These are phyloP conservation scores for Arge pagana DNA, from an alignment of 2,888 invertebrate genomes.

Conservation along the genomic window DNA sequence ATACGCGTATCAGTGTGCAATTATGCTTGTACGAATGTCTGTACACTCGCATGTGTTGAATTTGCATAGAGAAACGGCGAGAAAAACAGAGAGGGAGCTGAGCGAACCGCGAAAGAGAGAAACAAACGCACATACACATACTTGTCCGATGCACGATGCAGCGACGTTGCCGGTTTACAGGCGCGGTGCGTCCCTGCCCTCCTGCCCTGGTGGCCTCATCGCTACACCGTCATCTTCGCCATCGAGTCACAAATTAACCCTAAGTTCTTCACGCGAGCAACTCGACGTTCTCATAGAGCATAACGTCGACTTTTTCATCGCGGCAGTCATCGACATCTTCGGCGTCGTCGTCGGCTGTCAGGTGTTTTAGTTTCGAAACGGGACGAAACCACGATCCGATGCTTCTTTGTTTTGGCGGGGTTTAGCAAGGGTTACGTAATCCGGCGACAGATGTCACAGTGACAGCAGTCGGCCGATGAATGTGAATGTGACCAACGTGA, in stretches of 20 bases:
- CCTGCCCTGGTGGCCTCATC: conserved; percentile 15
- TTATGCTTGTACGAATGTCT: neutral
- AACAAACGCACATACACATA: no score
- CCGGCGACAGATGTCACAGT: conserved; percentile 3
- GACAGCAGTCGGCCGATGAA: neutral
- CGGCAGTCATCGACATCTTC: no score
- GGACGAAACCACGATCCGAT: neutral
- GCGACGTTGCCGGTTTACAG: conserved; percentile 16
- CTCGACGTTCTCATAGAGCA: no score
- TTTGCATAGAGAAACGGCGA: neutral
- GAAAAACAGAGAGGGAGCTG: conserved; percentile 28
- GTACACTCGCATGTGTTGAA: no score
- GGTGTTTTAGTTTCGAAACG: neutral
- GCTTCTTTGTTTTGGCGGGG: no score
- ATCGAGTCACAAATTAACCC: conserved; percentile 27
- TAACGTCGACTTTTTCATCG: no score
- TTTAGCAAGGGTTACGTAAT: conserved; percentile 7
- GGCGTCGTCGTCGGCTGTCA: no score
- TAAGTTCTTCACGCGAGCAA: no score
- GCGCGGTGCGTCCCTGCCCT: conserved; percentile 19
- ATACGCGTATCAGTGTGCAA: conserved; percentile 17
- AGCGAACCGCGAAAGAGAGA: conserved; percentile 2
- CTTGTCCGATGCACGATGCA: conserved; percentile 6
- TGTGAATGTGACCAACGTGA: neutral
- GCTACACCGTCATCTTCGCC: conserved; percentile 1